Percentiles rank a stretch among this genome's conserved stretches.
These are phyloP conservation scores for Gorsachius magnificus DNA, from an alignment of 2,797 vertebrate species.

Conservation along the genomic window DNA sequence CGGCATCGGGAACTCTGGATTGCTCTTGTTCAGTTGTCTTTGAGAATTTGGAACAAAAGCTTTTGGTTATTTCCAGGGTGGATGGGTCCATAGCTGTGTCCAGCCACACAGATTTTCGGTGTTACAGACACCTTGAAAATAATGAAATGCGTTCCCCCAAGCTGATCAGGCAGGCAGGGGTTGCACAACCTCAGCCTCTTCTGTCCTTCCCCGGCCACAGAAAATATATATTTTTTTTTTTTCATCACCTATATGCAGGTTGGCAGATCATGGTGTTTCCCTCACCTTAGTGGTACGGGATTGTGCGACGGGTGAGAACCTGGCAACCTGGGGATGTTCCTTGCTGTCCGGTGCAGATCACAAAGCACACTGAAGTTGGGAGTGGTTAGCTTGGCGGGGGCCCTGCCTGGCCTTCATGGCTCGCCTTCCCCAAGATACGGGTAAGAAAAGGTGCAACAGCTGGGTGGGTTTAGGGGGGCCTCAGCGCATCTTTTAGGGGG, in stretches of 20 bases:
- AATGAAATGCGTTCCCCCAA: not conserved
- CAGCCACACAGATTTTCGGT: not conserved
- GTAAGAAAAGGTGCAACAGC: not conserved
- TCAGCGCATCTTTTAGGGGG: not conserved
- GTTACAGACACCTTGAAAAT: not conserved
- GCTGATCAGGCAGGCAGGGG: not conserved
- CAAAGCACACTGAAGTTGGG: not conserved
- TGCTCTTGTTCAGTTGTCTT: not conserved
- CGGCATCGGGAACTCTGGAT: not conserved
- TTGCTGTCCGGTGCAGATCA: not conserved
- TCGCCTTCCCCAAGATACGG: not conserved
- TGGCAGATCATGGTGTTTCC: not conserved
- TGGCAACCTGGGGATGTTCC: not conserved
- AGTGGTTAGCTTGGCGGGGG: too few species aligned
- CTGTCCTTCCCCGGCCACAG: rapidly evolving
- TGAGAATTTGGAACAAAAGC: not conserved
- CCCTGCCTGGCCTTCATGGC: not conserved
- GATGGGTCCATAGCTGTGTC: rapidly evolving
- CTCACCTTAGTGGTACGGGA: not conserved
- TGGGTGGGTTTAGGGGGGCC: not conserved
- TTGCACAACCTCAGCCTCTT: not conserved
- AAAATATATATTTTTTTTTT: not conserved
- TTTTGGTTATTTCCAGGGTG: not conserved
- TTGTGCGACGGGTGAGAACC: not conserved
- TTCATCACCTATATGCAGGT: rapidly evolving